phyloP scores from a whole-genome alignment of 2,797 vertebrate genomes.

The Tarsius wallacei region DNA sequence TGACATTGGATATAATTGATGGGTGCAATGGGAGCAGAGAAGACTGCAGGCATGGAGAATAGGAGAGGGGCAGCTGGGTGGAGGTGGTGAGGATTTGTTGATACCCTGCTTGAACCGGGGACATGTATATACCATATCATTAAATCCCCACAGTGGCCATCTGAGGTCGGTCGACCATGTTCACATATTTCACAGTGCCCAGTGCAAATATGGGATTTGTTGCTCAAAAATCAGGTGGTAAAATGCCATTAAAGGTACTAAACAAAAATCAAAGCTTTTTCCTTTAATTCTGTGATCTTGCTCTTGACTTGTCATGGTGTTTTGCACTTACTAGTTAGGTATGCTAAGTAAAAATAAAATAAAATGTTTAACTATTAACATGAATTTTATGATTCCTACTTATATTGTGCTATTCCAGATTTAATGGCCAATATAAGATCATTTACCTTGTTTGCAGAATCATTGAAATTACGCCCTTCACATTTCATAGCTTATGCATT shows the following conservation, averaged over 20 bases:
- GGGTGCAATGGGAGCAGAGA: background rate
- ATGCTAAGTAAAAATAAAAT: background rate
- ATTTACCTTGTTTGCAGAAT: background rate
- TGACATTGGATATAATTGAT: background rate
- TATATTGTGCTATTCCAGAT: background rate
- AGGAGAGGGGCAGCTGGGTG: background rate
- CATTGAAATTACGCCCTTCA: background rate
- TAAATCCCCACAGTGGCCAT: background rate
- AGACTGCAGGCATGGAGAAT: background rate
- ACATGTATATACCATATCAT: too few species aligned
- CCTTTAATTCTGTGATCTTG: background rate
- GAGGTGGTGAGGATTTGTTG: background rate
- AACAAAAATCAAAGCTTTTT: background rate
- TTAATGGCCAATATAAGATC: background rate
- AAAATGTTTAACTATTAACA: background rate
- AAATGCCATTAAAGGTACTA: background rate
- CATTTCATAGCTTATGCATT: background rate
- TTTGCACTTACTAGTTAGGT: background rate
- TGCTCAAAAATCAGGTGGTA: background rate
- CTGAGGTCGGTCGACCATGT: too few species aligned
- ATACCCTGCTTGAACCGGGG: fast-evolving
- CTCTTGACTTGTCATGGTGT: background rate
- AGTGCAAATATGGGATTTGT: background rate
- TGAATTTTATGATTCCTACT: background rate
- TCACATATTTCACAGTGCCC: background rate